Base-by-base conservation (phyloP, 1,140 invertebrate genomes). In the Hyposmocoma kahamanoa region DNA sequence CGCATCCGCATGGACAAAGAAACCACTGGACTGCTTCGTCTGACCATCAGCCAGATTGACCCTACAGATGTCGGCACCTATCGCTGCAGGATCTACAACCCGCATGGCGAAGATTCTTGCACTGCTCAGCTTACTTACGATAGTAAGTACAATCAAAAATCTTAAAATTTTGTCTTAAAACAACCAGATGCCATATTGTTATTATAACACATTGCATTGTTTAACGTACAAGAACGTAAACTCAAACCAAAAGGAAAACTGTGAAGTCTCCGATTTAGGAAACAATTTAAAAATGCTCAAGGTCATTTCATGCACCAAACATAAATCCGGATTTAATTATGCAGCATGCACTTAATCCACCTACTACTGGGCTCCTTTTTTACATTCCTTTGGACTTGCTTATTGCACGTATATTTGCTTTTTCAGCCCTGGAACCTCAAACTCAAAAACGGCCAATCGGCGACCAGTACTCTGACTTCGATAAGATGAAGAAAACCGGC, bases 381-480 rank as follows among this genome's bases (percentile, higher is more conserved):
- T n/a, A n/a, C n/a, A n/a, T n/a, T n/a, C n/a, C n/a, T n/a, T n/a
- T n/a, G n/a, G n/a, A n/a, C n/a, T n/a, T n/a, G n/a, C n/a, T n/a
- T n/a, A n/a, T n/a, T n/a, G n/a, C n/a, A n/a, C n/a, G n/a, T n/a
- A n/a, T 26, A 26, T 26, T 26, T 26, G 1, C 10, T 36, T 2
- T 22, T n/a, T 4, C 53, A 94, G 93, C 90, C 8, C 69, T 95
- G 22, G 93, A 95, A 50, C 88, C 89, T 0, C 88, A 90, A 48
- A 55, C 61, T 11, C 85, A 90, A 8, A 93, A 92, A 71, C 90
- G 89, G 43, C 90, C 93, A 0, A 74, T 95, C 6, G 89, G 90
- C 0, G 95, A 96, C 65, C 93, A 95, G 67, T 96, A 96, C 69
- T 87, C 89, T 1, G 95, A 95, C 57, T 96, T 91, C 64, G 95